A percentile compares a stretch with the other conserved stretches of the same genome.
phyloP scores from a whole-genome alignment of 2,888 invertebrate genomes.

The Diloba caeruleocephala region DNA sequence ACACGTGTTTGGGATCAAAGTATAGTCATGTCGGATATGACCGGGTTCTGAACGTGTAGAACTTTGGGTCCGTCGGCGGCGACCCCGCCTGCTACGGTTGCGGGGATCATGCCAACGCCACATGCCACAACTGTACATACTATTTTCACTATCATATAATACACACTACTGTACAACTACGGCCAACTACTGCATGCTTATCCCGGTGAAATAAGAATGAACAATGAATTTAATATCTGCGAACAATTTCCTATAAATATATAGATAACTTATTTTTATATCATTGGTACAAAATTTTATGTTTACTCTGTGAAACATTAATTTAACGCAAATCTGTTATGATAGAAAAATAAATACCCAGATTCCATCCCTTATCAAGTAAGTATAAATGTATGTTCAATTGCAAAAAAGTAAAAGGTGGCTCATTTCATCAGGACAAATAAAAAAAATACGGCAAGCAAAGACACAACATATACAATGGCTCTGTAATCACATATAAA shows the following conservation, averaged over 20 bases:
- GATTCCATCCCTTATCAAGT: too few species aligned
- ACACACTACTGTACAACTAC: slow-evolving; percentile 61
- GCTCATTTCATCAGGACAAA: slow-evolving; percentile 63
- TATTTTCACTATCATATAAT: slow-evolving; percentile 64
- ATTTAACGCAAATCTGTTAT: too few species aligned
- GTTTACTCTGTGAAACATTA: too few species aligned
- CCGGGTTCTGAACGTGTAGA: slow-evolving; percentile 74
- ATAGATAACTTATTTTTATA: too few species aligned
- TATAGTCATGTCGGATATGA: slow-evolving; percentile 49
- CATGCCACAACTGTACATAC: slow-evolving; percentile 80
- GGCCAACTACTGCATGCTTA: slow-evolving; percentile 66
- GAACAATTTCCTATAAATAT: too few species aligned
- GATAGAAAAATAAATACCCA: too few species aligned
- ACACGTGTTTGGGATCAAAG: slow-evolving; percentile 51
- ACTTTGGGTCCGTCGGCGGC: slow-evolving; percentile 68
- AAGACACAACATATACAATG: slow-evolving; percentile 74
- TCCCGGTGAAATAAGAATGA: slow-evolving; percentile 61
- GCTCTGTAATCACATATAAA: slow-evolving; percentile 49
- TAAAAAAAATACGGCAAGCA: slow-evolving; percentile 53
- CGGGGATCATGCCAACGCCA: slow-evolving; percentile 86
- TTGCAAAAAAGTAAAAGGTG: neutral
- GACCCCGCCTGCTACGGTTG: slow-evolving; percentile 70
- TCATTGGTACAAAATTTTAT: too few species aligned
- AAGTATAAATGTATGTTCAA: too few species aligned
- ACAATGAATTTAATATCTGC: neutral